Conservation (phyloP, 2,113 vertebrate species). For the Hirundichthys speculiger region DNA sequence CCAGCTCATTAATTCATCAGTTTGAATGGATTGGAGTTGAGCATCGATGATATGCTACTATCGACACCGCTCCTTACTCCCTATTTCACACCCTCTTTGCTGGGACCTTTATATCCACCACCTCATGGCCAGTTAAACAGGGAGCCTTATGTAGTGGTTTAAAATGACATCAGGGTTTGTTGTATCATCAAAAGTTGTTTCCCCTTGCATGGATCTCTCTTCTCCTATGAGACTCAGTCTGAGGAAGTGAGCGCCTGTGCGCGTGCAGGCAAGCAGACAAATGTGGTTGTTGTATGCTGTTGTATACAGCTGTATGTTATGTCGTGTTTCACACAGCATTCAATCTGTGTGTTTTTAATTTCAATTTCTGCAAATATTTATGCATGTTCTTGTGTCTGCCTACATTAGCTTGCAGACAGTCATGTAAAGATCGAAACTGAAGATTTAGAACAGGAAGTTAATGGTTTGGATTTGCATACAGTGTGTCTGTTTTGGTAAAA, state of each 20-base stretch:
- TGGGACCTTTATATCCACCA: too few relatives aligned
- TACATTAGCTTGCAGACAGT: not conserved
- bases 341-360: not conserved
- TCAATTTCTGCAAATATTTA: not conserved
- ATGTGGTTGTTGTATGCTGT: not conserved
- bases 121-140: too few relatives aligned
- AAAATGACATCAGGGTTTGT: slow-evolving; percentile 3
- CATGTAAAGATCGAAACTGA: not conserved
- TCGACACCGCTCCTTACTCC: too few relatives aligned
- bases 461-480: slow-evolving; percentile 12
- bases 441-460: slow-evolving; percentile 31
- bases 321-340: not conserved
- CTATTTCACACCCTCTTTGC: too few relatives aligned
- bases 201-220: slow-evolving; percentile 55
- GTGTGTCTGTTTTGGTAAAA: not conserved
- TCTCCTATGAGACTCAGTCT: slow-evolving; percentile 54
- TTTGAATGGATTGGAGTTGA: too few relatives aligned
- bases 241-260: slow-evolving; percentile 53
- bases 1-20: too few relatives aligned
- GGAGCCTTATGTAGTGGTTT: not conserved
- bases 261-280: not conserved
- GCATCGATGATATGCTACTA: too few relatives aligned
- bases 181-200: slow-evolving; percentile 49
- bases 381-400: not conserved
- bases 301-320: not conserved